Percentiles rank a stretch among this genome's conserved stretches.
Conservation (phyloP, 2,888 invertebrate genomes). For the Lithophane ornitopus region DNA sequence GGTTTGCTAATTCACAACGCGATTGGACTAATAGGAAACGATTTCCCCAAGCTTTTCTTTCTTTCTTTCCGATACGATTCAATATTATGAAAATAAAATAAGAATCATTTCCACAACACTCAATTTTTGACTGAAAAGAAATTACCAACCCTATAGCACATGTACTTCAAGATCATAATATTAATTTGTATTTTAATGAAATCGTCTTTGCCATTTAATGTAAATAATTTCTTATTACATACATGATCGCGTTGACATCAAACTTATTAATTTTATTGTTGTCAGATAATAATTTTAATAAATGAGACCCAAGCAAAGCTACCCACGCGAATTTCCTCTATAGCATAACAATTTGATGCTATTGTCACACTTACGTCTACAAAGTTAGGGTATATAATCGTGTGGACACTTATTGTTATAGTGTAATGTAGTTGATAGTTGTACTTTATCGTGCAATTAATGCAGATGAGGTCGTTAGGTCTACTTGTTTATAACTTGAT, state of each 20-base stretch:
- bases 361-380: neutral
- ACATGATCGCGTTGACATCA: conserved; percentile 13
- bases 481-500: conserved; percentile 52
- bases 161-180: too few species aligned
- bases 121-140: neutral
- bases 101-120: too few species aligned
- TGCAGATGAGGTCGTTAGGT: conserved; percentile 66
- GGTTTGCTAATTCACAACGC: neutral
- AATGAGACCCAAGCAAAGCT: conserved; percentile 19
- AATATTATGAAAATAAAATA: neutral
- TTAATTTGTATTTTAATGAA: neutral
- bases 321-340: conserved; percentile 3
- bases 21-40: neutral
- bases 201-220: neutral
- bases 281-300: conserved; percentile 51
- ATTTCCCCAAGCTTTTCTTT: neutral
- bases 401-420: neutral
- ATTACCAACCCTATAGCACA: neutral
- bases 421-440: conserved; percentile 31
- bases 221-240: neutral
- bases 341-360: neutral
- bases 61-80: neutral
- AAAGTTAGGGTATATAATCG: conserved; percentile 10
- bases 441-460: conserved; percentile 61
- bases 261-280: conserved; percentile 48